phyloP scores from a whole-genome alignment of 1,140 invertebrate species.

The Potamilus streckersoni region DNA sequence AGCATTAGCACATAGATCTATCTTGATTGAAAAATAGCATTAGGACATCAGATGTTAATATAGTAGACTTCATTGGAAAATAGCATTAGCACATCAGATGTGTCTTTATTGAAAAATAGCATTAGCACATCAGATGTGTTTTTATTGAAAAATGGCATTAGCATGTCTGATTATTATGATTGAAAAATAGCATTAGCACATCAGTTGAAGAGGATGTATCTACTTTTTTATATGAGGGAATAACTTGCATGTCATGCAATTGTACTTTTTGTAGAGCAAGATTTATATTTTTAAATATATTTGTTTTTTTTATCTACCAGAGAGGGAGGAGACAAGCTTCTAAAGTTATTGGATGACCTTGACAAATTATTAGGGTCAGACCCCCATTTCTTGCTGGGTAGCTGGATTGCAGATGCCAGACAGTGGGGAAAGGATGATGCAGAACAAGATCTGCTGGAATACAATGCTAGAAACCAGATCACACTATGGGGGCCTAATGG shows the following conservation, averaged over 20 bases:
- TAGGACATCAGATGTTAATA: too few relatives aligned
- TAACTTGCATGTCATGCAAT: too few relatives aligned
- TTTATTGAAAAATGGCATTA: too few relatives aligned
- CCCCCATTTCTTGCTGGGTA: slow-evolving; percentile 77
- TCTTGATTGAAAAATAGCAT: too few relatives aligned
- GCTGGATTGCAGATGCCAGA: slow-evolving; percentile 81
- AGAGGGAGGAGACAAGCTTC: background rate
- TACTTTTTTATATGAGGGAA: background rate
- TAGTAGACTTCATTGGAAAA: too few relatives aligned
- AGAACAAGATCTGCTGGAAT: slow-evolving; percentile 74
- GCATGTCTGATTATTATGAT: too few relatives aligned
- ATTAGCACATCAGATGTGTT: too few relatives aligned
- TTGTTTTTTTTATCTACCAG: slow-evolving; percentile 4
- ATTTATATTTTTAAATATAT: too few relatives aligned
- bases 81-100: too few relatives aligned
- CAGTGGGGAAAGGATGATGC: slow-evolving; percentile 69
- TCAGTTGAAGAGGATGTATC: background rate
- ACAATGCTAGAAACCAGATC: slow-evolving; percentile 92
- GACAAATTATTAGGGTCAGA: slow-evolving; percentile 78
- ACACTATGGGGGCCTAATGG: slow-evolving; percentile 91
- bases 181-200: background rate
- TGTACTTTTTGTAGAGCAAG: too few relatives aligned
- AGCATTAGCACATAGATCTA: background rate
- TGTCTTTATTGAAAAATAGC: too few relatives aligned
- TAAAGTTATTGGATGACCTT: slow-evolving; percentile 73